Evolutionary conservation across 2,113 vertebrate species (phyloP).

Genomic region (Dicaeum eximium): DNA sequence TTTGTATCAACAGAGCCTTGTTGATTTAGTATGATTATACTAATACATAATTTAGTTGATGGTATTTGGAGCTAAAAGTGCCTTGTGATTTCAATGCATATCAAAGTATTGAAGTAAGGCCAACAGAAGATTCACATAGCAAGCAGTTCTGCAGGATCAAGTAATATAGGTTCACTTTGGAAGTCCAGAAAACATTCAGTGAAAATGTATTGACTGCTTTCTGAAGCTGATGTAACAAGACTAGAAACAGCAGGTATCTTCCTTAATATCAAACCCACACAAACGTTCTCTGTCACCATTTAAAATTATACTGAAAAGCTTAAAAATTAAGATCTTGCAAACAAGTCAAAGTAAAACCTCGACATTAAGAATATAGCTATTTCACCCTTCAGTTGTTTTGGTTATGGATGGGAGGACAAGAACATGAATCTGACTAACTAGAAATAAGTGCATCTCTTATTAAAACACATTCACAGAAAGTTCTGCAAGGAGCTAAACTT

Average conservation of each 20-base stretch:
- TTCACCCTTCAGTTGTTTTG: not conserved
- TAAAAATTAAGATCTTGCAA: not conserved
- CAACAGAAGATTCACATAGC: not conserved
- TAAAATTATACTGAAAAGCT: not conserved
- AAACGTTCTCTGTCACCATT: not conserved
- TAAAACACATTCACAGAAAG: not conserved
- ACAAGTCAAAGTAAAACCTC: not conserved
- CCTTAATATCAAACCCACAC: not conserved
- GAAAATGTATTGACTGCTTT: not conserved
- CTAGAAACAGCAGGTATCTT: not conserved
- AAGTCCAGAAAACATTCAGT: not conserved
- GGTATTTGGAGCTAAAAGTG: not conserved
- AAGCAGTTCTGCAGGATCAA: not conserved
- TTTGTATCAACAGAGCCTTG: not conserved
- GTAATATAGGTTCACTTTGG: not conserved
- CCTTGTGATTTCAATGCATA: not conserved
- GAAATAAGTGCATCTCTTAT: not conserved
- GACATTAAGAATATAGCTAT: not conserved
- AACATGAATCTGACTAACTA: not conserved
- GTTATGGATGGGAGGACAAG: not conserved
- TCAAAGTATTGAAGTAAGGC: not conserved
- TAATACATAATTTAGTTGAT: not conserved
- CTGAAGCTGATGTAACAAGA: not conserved
- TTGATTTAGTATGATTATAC: not conserved
- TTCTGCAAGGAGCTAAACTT: not conserved